A percentile compares a stretch with the other conserved stretches of the same genome.
phyloP scores from a whole-genome alignment of 2,888 invertebrate species.

The Baccha elongata region DNA sequence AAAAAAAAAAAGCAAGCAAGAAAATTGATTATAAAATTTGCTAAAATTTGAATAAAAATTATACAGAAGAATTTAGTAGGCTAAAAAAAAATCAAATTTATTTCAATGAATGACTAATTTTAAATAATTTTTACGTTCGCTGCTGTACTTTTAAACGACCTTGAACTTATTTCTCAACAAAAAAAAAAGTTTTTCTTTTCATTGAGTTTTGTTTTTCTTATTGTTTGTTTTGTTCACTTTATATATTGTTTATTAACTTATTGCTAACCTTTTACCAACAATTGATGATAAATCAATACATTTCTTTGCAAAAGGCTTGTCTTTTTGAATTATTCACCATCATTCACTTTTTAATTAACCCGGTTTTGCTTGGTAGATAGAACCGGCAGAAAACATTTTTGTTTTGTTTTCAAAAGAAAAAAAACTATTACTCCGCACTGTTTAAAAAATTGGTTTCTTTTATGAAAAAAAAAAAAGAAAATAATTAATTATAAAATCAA shows the following conservation, averaged over 20 bases:
- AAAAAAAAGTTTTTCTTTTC: too few relatives aligned
- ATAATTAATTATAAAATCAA: constrained; percentile 54
- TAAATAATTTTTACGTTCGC: constrained; percentile 10
- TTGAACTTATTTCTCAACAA: constrained; percentile 51
- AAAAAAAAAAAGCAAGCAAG: constrained; percentile 17
- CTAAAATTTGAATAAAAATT: constrained; percentile 27
- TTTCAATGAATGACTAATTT: too few relatives aligned
- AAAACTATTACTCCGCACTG: neutral
- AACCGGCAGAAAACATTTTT: constrained; percentile 16
- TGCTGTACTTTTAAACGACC: constrained; percentile 59
- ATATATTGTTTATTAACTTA: neutral
- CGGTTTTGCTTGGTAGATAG: constrained; percentile 16
- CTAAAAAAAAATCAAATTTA: constrained; percentile 11
- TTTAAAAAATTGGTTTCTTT: neutral
- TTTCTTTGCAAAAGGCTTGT: neutral
- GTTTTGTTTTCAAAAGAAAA: neutral
- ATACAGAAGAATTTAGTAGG: neutral
- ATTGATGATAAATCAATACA: neutral
- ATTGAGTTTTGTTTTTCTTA: constrained; percentile 5
- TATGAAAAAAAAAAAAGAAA: neutral
- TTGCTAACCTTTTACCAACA: constrained; percentile 47
- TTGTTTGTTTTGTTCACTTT: constrained; percentile 2
- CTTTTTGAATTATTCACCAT: constrained; percentile 12
- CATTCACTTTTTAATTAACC: constrained; percentile 20
- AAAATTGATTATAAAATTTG: neutral